A percentile compares a stretch with the other conserved stretches of the same genome.
Evolutionary conservation across 2,888 invertebrate species (phyloP).

Genomic region (Apoderus coryli): DNA sequence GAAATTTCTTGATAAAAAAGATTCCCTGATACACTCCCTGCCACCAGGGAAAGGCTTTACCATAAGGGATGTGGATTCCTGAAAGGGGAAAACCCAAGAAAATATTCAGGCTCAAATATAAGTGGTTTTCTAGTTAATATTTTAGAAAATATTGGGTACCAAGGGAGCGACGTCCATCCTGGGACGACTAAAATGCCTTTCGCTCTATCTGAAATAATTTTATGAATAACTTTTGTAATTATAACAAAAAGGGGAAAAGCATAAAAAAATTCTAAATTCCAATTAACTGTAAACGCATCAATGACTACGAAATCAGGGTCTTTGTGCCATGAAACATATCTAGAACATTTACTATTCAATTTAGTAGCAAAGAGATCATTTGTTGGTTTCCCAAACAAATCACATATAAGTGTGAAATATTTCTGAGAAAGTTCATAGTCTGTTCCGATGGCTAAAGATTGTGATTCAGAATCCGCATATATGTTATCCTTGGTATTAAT

Average conservation of each 20-base stretch:
- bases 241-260: slow-evolving; percentile 7
- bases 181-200: slow-evolving; percentile 9
- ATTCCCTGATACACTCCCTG: slow-evolving; percentile 11
- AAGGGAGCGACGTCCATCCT: slow-evolving; percentile 8
- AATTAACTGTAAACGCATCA: slow-evolving; percentile 9
- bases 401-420: background rate
- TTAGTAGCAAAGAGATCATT: slow-evolving; percentile 8
- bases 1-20: slow-evolving; percentile 5
- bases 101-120: slow-evolving; percentile 3
- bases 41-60: slow-evolving; percentile 11
- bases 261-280: slow-evolving; percentile 6
- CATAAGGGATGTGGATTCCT: slow-evolving; percentile 11
- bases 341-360: slow-evolving; percentile 6
- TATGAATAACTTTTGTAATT: slow-evolving; percentile 8
- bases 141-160: slow-evolving; percentile 9
- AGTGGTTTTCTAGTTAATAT: background rate
- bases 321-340: slow-evolving; percentile 7
- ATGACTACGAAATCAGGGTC: slow-evolving; percentile 7
- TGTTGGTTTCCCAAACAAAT: slow-evolving; percentile 4
- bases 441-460: background rate
- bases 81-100: slow-evolving; percentile 11
- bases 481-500: background rate
- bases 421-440: background rate
- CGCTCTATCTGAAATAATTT: slow-evolving; percentile 8
- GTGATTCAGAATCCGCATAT: slow-evolving; percentile 3